Evolutionary conservation across 2,888 invertebrate genomes (phyloP).

Genomic region (Acanthosoma haemorrhoidale): DNA sequence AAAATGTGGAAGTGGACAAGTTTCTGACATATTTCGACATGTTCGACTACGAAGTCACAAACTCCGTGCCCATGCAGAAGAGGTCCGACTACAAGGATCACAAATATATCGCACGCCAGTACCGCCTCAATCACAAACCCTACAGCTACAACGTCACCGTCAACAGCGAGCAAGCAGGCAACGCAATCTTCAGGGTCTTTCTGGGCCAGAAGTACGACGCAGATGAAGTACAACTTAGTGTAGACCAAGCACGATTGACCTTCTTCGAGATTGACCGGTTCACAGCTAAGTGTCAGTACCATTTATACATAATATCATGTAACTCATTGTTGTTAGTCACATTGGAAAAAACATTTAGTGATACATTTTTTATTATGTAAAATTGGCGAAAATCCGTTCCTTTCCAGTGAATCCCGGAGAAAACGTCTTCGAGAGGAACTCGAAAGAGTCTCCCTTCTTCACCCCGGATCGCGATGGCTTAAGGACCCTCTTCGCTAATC

Average conservation of each 20-base stretch:
- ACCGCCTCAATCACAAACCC: conserved; percentile 60
- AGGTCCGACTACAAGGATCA: conserved; percentile 26
- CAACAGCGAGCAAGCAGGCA: conserved; percentile 53
- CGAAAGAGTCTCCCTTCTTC: conserved; percentile 60
- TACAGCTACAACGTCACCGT: conserved; percentile 56
- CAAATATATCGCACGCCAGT: conserved; percentile 51
- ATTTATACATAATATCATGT: background rate
- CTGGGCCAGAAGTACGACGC: conserved; percentile 65
- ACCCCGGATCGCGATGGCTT: conserved; percentile 60
- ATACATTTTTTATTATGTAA: too few species aligned
- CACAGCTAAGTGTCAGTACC: conserved; percentile 49
- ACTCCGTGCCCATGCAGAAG: conserved; percentile 50
- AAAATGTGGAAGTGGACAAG: conserved; percentile 58
- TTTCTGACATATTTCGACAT: conserved; percentile 65
- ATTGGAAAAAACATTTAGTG: too few species aligned
- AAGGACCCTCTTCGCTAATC: conserved; percentile 57
- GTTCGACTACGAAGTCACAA: conserved; percentile 60
- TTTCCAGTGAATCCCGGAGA: conserved; percentile 54
- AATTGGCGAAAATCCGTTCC: too few species aligned
- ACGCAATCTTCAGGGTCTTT: conserved; percentile 61
- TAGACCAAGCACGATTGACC: conserved; percentile 50
- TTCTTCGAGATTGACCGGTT: conserved; percentile 62
- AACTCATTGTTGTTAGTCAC: background rate
- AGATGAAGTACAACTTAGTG: conserved; percentile 49
- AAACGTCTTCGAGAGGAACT: conserved; percentile 63